These are phyloP conservation scores for Altica lythri DNA, from an alignment of 2,888 invertebrate genomes.

Conservation along the genomic window DNA sequence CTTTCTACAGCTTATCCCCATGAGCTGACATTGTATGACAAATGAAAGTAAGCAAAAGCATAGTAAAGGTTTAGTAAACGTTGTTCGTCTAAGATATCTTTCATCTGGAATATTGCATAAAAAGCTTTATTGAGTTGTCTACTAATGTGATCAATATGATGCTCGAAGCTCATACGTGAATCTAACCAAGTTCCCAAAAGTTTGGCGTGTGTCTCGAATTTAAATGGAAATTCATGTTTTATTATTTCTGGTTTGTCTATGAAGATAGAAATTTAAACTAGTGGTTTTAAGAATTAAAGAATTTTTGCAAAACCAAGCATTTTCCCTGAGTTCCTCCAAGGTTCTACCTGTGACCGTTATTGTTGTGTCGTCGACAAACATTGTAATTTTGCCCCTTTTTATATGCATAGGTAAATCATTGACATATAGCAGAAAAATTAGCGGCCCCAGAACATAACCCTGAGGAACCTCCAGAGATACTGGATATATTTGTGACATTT, in stretches of 20 bases:
- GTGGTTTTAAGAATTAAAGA: constrained; percentile 7
- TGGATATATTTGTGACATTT: constrained; percentile 5
- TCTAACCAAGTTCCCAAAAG: constrained; percentile 7
- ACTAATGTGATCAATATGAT: constrained; percentile 1
- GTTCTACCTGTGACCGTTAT: constrained; percentile 6
- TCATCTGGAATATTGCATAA: constrained; percentile 1
- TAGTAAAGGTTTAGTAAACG: constrained; percentile 5
- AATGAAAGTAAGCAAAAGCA: constrained; percentile 7
- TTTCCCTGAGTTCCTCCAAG: constrained; percentile 1
- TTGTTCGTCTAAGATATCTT: constrained; percentile 4
- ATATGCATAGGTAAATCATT: constrained; percentile 4
- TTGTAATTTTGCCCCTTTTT: constrained; percentile 1
- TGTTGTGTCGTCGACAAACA: constrained; percentile 15
- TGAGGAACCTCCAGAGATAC: constrained; percentile 1
- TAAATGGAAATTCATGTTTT: not conserved
- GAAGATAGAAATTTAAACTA: constrained; percentile 10
- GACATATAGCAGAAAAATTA: constrained; percentile 10
- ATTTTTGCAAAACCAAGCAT: constrained; percentile 3
- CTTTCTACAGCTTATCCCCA: not conserved
- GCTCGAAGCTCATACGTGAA: not conserved
- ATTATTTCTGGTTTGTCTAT: constrained; percentile 2
- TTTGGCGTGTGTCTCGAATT: constrained; percentile 3
- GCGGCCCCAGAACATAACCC: constrained; percentile 10
- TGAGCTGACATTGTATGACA: constrained; percentile 8
- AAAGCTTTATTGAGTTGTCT: constrained; percentile 2